A percentile compares a stretch with the other conserved stretches of the same genome.
phyloP scores from a whole-genome alignment of 2,113 vertebrate genomes.

The Elephas maximus region DNA sequence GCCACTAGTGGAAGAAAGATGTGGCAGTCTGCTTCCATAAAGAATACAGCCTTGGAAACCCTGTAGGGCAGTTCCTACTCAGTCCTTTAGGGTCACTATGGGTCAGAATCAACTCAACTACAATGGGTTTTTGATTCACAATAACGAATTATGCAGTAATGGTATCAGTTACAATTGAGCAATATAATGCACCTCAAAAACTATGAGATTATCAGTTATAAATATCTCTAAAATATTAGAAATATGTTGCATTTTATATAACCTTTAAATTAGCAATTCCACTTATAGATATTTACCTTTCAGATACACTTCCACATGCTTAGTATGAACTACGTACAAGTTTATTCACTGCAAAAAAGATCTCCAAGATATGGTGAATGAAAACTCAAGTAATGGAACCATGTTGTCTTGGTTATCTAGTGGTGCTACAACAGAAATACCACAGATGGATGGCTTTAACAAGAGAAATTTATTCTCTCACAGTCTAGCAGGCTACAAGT shows the following conservation, averaged over 20 bases:
- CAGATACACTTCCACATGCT: too few species aligned
- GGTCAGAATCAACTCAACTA: too few species aligned
- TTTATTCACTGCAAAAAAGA: too few species aligned
- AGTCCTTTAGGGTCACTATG: not conserved
- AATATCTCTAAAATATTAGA: not conserved
- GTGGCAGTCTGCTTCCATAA: too few species aligned
- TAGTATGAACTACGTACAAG: too few species aligned
- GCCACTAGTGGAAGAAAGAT: too few species aligned
- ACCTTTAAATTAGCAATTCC: not conserved
- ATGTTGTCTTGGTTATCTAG: too few species aligned
- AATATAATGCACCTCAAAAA: not conserved
- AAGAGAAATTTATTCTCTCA: too few species aligned
- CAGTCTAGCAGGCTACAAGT: too few species aligned
- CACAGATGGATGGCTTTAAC: too few species aligned
- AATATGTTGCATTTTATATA: not conserved
- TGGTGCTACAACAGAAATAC: too few species aligned
- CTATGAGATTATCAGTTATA: too few species aligned
- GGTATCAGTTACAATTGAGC: not conserved
- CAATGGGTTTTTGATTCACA: not conserved
- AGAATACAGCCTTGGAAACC: not conserved
- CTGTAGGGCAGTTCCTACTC: not conserved
- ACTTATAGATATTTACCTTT: not conserved
- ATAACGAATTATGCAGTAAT: not conserved
- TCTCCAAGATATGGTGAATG: not conserved
- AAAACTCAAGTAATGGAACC: not conserved